Base-by-base conservation (phyloP, 2,888 invertebrate genomes). In the Lapara coniferarum region DNA sequence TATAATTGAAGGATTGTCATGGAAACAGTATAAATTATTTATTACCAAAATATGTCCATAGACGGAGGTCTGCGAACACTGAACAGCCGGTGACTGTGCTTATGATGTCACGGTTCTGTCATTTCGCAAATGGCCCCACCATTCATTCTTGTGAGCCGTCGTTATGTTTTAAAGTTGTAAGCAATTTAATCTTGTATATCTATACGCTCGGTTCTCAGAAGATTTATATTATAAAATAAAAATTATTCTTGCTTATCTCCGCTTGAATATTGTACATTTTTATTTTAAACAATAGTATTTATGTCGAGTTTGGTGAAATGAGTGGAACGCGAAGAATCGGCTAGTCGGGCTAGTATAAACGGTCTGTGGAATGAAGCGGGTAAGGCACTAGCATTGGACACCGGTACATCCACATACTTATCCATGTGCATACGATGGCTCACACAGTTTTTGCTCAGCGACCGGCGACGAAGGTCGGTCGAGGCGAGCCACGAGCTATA, bases 401-500 rank as follows among this genome's bases (percentile, higher is more conserved):
- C 85, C 83, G 83, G 85, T 82, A 82, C 83, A 81, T 83, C 84
- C 85, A 87, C 88, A 88, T 89, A 88, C 81, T 82, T 86, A 80
- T 76, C 83, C 77, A 80, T 82, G 83, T n/a, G 84, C 82, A 80
- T 80, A 80, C 83, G 82, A 78, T 78, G 80, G 81, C 81, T 84
- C 84, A 82, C 86, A 84, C 84, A 85, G 78, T 88, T 89, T 88
- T 88, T 88, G 85, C 79, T 76, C 73, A 70, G 73, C 78, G 75
- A 73, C 75, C 77, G 75, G 71, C 83, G 78, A 77, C 84, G 89
- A 90, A 92, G 91, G 91, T 89, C 90, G 91, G 82, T 85, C 88
- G 89, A 85, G 87, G 85, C 89, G 81, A 88, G 85, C 89, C 89
- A 90, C 91, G 88, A 88, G 89, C 86, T 84, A 85, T 89, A 92